These are phyloP conservation scores for Melanotus villosus DNA, from an alignment of 2,888 invertebrate species.

Conservation along the genomic window DNA sequence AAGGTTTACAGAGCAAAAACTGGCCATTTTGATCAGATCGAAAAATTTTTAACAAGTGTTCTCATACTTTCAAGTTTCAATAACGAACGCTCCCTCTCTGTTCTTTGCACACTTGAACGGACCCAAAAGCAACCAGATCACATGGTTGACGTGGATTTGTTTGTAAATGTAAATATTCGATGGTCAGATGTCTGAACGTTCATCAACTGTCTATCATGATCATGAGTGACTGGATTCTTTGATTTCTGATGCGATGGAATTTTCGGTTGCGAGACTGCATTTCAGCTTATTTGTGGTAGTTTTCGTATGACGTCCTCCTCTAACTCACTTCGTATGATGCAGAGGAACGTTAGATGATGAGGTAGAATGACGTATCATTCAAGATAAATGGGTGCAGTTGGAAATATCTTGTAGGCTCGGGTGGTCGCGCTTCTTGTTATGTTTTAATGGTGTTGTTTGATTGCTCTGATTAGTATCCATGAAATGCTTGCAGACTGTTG, in stretches of 20 bases:
- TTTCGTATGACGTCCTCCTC: slow-evolving; percentile 30
- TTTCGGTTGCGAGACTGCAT: slow-evolving; percentile 52
- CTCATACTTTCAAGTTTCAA: not conserved
- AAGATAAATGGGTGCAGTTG: slow-evolving; percentile 39
- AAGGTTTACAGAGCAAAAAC: slow-evolving; percentile 49
- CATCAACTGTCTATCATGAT: slow-evolving; percentile 66
- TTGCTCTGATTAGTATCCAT: slow-evolving; percentile 38
- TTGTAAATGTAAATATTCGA: slow-evolving; percentile 50
- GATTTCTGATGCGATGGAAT: slow-evolving; percentile 62
- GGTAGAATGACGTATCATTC: slow-evolving; percentile 28
- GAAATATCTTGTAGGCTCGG: slow-evolving; percentile 41
- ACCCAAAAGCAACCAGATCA: not conserved
- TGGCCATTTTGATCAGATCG: slow-evolving; percentile 53
- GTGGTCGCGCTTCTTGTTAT: slow-evolving; percentile 43
- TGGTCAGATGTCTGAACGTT: slow-evolving; percentile 65
- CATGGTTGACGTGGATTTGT: slow-evolving; percentile 34
- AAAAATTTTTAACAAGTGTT: slow-evolving; percentile 56
- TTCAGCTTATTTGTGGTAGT: slow-evolving; percentile 35
- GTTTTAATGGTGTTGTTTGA: slow-evolving; percentile 45
- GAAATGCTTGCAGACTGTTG: slow-evolving; percentile 27
- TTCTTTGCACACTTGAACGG: slow-evolving; percentile 2
- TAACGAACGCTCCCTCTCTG: not conserved
- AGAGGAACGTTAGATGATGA: slow-evolving; percentile 31
- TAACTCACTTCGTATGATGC: slow-evolving; percentile 5
- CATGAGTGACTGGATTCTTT: slow-evolving; percentile 65